Percentiles rank a stretch among this genome's conserved stretches.
Evolutionary conservation across 1,140 invertebrate species (phyloP).

Genomic region (Heliconius eleuchia): DNA sequence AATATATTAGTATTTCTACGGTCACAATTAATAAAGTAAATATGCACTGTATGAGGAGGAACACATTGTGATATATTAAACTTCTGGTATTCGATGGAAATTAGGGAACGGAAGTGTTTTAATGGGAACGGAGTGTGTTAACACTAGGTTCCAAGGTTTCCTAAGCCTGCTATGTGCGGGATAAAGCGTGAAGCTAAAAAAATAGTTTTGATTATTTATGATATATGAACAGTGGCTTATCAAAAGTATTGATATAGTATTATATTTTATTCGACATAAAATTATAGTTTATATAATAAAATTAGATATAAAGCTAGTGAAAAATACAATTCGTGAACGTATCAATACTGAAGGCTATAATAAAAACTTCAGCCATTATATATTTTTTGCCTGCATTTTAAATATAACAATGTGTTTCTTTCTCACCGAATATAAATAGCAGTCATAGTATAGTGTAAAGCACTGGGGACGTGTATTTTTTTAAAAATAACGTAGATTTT

Average conservation of each 20-base stretch:
- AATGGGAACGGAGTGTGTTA: too few relatives aligned
- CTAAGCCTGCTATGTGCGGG: too few relatives aligned
- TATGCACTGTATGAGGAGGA: slow-evolving; percentile 49
- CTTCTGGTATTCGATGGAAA: neutral
- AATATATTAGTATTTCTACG: slow-evolving; percentile 51
- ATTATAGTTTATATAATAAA: neutral
- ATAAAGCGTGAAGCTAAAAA: too few relatives aligned
- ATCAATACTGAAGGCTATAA: neutral
- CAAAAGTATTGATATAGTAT: too few relatives aligned
- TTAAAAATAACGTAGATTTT: slow-evolving; percentile 67
- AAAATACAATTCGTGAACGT: neutral
- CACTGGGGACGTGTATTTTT: slow-evolving; percentile 80
- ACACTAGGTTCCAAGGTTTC: too few relatives aligned
- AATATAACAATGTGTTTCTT: slow-evolving; percentile 33
- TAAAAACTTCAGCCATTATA: neutral
- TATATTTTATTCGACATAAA: neutral
- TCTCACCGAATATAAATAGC: slow-evolving; percentile 34
- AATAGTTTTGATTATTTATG: too few relatives aligned
- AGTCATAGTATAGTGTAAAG: slow-evolving; percentile 62
- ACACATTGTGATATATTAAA: slow-evolving; percentile 25
- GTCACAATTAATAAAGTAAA: slow-evolving; percentile 50
- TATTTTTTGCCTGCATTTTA: neutral
- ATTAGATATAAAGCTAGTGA: neutral
- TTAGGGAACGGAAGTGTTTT: too few relatives aligned
- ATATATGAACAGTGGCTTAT: too few relatives aligned